phyloP scores from a whole-genome alignment of 2,113 vertebrate genomes.

The Solenodon paradoxus region DNA sequence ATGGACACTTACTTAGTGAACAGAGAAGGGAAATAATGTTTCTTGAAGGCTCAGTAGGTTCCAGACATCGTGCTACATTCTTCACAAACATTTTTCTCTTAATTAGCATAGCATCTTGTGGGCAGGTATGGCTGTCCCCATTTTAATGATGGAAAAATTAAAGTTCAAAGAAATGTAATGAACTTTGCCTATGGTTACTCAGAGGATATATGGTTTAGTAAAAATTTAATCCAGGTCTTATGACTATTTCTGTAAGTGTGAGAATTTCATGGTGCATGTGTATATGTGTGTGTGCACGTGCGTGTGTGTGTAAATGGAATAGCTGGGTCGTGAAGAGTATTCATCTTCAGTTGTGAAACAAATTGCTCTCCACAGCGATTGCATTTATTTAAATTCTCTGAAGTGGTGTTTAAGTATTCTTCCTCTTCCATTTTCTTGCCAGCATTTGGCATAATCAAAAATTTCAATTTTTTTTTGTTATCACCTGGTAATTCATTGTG shows the following conservation, averaged over 20 bases:
- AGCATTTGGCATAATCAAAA: neutral
- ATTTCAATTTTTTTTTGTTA: neutral
- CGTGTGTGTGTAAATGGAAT: neutral
- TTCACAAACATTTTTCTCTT: neutral
- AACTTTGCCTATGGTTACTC: neutral
- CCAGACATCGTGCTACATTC: neutral
- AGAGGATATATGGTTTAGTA: neutral
- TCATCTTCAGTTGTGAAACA: neutral
- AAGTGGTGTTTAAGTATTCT: neutral
- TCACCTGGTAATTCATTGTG: neutral
- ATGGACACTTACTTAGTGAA: neutral
- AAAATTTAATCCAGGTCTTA: neutral
- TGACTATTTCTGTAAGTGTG: neutral
- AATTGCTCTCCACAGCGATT: neutral
- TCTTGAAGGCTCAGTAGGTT: neutral
- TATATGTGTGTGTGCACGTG: neutral
- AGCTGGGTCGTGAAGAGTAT: neutral
- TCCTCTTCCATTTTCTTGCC: neutral
- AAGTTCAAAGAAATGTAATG: neutral
- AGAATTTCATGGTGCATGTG: neutral
- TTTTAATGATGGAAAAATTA: neutral
- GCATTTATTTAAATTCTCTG: neutral
- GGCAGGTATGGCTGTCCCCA: neutral
- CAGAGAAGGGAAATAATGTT: neutral
- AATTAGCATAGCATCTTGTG: neutral